phyloP scores from a whole-genome alignment of 2,797 vertebrate genomes.

The Sebastes kiyomatsui region DNA sequence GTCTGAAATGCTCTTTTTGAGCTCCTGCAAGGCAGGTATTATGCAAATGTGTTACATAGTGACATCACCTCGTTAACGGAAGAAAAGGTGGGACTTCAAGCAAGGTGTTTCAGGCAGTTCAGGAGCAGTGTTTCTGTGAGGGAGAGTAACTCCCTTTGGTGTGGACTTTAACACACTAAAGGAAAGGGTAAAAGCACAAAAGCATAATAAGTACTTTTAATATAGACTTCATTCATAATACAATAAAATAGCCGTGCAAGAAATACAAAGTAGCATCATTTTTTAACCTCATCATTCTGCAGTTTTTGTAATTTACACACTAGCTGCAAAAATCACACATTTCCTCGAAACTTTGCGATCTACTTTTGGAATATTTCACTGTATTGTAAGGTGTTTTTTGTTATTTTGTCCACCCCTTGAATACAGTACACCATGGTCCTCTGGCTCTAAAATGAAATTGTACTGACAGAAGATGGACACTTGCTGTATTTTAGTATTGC shows the following conservation, averaged over 20 bases:
- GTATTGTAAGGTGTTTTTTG: neutral
- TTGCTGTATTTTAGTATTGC: neutral
- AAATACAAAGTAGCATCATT: neutral
- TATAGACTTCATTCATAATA: neutral
- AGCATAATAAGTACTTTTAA: too few relatives aligned
- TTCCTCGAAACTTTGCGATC: neutral
- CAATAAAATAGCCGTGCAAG: neutral
- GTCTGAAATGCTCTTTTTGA: too few relatives aligned
- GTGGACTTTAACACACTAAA: too few relatives aligned
- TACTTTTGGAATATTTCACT: neutral
- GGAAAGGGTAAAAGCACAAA: too few relatives aligned
- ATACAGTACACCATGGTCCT: neutral
- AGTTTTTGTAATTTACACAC: neutral
- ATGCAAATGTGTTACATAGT: too few relatives aligned
- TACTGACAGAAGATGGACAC: neutral
- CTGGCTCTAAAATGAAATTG: neutral
- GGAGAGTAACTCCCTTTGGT: too few relatives aligned
- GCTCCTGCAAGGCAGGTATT: too few relatives aligned
- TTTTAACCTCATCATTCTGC: neutral
- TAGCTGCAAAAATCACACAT: neutral
- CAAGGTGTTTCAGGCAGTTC: too few relatives aligned
- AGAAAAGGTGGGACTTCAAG: too few relatives aligned
- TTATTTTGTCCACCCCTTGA: neutral
- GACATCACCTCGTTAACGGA: too few relatives aligned
- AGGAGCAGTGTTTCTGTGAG: too few relatives aligned